Evolutionary conservation across 2,888 invertebrate species (phyloP), one percentile per base, ranked within the genome.

Genomic region (Lithosia quadra): DNA sequence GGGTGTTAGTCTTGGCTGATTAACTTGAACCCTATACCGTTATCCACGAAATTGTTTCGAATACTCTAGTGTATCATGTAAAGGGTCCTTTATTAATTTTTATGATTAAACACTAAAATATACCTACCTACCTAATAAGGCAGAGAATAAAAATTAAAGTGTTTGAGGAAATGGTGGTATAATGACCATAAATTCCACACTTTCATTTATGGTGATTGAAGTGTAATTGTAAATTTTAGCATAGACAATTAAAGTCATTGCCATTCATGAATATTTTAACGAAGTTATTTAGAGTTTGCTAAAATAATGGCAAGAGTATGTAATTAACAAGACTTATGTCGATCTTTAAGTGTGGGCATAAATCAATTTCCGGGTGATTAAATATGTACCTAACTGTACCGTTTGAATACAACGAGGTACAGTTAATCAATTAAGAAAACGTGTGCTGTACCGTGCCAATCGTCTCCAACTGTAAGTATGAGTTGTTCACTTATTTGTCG

Each of bases 371-470:
- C 78, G 71, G 75, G 82, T 85, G 84, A 86, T 87, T 86, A 84
- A 87, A 87, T 85, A 84, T 82, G 80, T 83, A 78, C 69, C 76
- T 85, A 84, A 82, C 81, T 82, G 83, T 84, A 86, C 83, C 81
- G 82, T 81, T 34, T 80, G 76, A 74, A 72, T 80, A 78, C 79
- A 81, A 77, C 75, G 72, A 65, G 71, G 79, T 84, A 90, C 90
- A 86, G 90, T 89, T 90, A 89, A 84, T 86, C 87, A 88, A 88
- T 90, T 88, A 89, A 85, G 80, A 71, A 88, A 89, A 86, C 86
- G 85, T 84, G 83, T 85, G 81, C 76, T 82, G 78, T 86, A 85
- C 85, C 83, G 80, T 81, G 83, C 81, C 83, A 82, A 79, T 76
- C 79, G 77, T 74, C 78, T 81, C 70, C 73, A 77, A 75, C 83